Percentiles rank a stretch among this genome's conserved stretches.
These are phyloP conservation scores for Trematomus bernacchii DNA, from an alignment of 2,797 vertebrate species.

Conservation along the genomic window DNA sequence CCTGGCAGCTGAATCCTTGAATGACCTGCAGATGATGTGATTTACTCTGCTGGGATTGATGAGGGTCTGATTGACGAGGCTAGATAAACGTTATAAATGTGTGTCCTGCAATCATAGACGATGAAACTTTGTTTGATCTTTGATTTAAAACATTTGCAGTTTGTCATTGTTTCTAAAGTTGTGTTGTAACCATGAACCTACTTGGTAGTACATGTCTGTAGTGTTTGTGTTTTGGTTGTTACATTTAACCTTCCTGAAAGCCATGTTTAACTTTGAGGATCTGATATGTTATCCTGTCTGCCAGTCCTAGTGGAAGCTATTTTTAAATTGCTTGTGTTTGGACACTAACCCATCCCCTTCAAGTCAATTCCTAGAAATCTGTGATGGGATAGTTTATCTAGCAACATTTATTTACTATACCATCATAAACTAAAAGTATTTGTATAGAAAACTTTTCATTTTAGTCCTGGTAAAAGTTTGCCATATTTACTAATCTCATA, in stretches of 20 bases:
- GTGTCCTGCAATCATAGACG: constrained; percentile 40
- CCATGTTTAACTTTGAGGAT: constrained; percentile 21
- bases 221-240: constrained; percentile 15
- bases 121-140: constrained; percentile 24
- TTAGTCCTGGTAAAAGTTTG: constrained; percentile 30
- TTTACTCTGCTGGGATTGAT: constrained; percentile 51
- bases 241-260: constrained; percentile 4
- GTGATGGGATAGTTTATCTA: constrained; percentile 8
- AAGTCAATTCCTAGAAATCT: constrained; percentile 21
- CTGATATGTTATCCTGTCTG: constrained; percentile 3
- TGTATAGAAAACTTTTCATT: constrained; percentile 16
- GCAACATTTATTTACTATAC: constrained; percentile 28
- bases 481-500: constrained; percentile 13
- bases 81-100: constrained; percentile 41
- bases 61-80: constrained; percentile 43
- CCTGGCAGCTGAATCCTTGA: constrained; percentile 33
- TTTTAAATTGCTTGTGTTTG: constrained; percentile 17
- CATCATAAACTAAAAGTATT: constrained; percentile 11
- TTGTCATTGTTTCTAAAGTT: constrained; percentile 20
- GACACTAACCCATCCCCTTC: constrained; percentile 6
- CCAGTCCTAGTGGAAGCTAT: constrained; percentile 24
- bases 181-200: not conserved
- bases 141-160: constrained; percentile 1
- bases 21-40: constrained; percentile 44
- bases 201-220: not conserved